Percentiles rank a stretch among this genome's conserved stretches.
These are phyloP conservation scores for Lissonota sp. DNA, from an alignment of 2,888 invertebrate genomes.

Conservation along the genomic window DNA sequence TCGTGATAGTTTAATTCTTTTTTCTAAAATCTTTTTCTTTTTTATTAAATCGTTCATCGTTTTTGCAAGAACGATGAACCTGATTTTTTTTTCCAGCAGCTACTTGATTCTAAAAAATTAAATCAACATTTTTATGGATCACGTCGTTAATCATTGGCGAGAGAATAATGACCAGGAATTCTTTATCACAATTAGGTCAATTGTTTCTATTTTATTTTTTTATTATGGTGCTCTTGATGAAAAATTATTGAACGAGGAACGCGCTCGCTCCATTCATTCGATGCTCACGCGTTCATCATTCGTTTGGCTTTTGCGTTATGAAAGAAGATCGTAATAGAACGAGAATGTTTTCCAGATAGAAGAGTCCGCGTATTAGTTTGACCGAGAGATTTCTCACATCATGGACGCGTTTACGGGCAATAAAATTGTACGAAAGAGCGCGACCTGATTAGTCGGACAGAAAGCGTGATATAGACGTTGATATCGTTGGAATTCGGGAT, in stretches of 20 bases:
- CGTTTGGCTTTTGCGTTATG: conserved; percentile 8
- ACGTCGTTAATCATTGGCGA: too few relatives aligned
- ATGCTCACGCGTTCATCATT: conserved; percentile 13
- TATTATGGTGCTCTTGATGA: conserved; percentile 4
- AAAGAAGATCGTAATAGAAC: conserved; percentile 5
- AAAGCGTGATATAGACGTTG: conserved; percentile 35
- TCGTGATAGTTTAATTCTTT: too few relatives aligned
- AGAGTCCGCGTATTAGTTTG: conserved; percentile 2
- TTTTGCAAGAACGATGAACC: too few relatives aligned
- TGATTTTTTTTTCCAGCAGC: too few relatives aligned
- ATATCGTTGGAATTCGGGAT: conserved; percentile 65
- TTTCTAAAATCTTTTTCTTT: too few relatives aligned
- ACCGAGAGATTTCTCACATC: conserved; percentile 19
- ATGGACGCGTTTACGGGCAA: background rate
- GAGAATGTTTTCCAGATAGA: conserved; percentile 18
- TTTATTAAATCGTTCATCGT: too few relatives aligned
- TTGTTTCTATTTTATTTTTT: too few relatives aligned
- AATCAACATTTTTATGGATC: too few relatives aligned
- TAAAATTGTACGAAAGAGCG: conserved; percentile 30
- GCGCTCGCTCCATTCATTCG: conserved; percentile 19
- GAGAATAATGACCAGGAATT: too few relatives aligned
- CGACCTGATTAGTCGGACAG: conserved; percentile 51
- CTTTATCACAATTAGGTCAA: too few relatives aligned
- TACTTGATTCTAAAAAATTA: too few relatives aligned
- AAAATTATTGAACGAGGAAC: conserved; percentile 37